A percentile compares a stretch with the other conserved stretches of the same genome.
Evolutionary conservation across 2,797 vertebrate genomes (phyloP).

Genomic region (Melopsittacus undulatus): DNA sequence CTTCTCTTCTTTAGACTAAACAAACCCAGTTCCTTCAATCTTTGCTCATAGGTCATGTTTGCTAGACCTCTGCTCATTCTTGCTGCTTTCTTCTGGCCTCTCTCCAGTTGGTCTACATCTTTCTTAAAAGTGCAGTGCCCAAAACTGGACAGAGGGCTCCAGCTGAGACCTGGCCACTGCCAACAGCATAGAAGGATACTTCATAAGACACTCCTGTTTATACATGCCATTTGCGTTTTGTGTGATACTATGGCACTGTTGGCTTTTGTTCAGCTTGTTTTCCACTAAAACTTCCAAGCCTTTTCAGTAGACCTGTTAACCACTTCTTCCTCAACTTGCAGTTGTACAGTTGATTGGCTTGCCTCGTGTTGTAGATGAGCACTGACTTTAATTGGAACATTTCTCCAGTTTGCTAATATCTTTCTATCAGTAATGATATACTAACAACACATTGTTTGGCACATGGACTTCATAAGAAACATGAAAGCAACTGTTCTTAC

Average conservation of each 20-base stretch:
- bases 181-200: neutral
- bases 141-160: neutral
- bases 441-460: neutral
- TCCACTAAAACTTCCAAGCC: neutral
- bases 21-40: constrained; percentile 54
- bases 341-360: neutral
- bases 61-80: constrained; percentile 60
- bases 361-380: rapidly evolving
- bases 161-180: neutral
- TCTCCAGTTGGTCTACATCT: constrained; percentile 35
- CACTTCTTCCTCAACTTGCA: neutral
- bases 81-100: constrained; percentile 56
- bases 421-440: neutral
- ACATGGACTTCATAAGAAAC: neutral
- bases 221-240: neutral
- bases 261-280: neutral
- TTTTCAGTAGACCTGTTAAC: neutral
- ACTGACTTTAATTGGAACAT: neutral
- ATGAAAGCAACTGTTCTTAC: neutral
- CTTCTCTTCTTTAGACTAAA: constrained; percentile 64
- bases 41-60: constrained; percentile 69
- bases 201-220: neutral
- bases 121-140: constrained; percentile 14
- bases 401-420: neutral
- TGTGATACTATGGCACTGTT: neutral